phyloP scores from a whole-genome alignment of 2,113 vertebrate genomes.

The Elanoides forficatus region DNA sequence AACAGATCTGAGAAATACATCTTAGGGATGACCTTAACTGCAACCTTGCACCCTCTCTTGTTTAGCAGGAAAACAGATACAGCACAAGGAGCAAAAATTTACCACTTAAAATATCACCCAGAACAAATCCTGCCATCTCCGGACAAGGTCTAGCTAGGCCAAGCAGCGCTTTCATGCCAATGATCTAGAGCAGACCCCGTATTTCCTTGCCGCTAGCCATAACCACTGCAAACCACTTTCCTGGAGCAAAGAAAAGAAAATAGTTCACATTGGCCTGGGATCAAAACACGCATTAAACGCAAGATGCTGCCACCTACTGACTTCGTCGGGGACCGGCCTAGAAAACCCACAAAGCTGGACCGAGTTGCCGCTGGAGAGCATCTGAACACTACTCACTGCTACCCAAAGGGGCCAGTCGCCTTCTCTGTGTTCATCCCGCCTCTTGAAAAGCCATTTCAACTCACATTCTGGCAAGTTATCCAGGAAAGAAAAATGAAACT shows the following conservation, averaged over 20 bases:
- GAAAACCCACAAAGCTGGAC: neutral
- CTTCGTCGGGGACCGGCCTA: neutral
- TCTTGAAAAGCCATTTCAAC: neutral
- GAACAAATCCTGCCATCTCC: neutral
- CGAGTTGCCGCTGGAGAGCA: neutral
- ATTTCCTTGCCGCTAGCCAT: neutral
- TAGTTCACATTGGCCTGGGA: neutral
- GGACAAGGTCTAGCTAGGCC: neutral
- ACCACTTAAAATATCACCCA: neutral
- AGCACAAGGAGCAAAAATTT: neutral
- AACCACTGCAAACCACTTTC: neutral
- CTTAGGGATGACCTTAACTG: neutral
- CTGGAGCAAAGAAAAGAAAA: neutral
- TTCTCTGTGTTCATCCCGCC: neutral
- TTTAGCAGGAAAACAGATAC: neutral
- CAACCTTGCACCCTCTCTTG: rapidly evolving
- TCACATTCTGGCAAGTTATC: neutral
- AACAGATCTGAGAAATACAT: neutral
- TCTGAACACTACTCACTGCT: neutral
- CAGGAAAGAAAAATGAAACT: neutral
- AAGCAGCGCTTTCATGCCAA: neutral
- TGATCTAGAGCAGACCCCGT: neutral
- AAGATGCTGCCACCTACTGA: neutral
- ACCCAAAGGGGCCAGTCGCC: neutral
- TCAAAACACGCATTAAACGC: neutral